Conservation (phyloP, 2,888 invertebrate genomes). For the Plutella xylostella region DNA sequence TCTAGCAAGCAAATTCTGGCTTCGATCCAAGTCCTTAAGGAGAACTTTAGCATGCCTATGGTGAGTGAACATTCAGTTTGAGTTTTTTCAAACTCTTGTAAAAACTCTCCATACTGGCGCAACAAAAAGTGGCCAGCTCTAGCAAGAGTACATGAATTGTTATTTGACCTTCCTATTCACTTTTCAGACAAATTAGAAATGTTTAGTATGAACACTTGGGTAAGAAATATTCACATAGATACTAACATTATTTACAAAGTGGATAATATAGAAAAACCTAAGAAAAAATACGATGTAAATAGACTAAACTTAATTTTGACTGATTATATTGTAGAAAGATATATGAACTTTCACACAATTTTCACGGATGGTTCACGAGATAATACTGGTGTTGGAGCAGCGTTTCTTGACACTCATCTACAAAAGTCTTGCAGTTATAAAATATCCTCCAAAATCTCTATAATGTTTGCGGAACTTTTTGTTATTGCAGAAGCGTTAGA, state of each 20-base stretch:
- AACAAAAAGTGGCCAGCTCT: neutral
- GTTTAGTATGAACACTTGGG: neutral
- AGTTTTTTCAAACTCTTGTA: neutral
- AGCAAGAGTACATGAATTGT: neutral
- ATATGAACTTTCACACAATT: neutral
- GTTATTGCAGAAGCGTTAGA: neutral
- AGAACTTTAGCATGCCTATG: neutral
- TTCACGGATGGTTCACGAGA: slow-evolving; percentile 2
- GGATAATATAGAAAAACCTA: neutral
- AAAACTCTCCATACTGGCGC: neutral
- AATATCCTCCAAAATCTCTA: neutral
- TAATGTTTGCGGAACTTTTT: neutral
- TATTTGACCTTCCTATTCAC: neutral
- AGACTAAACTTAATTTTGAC: neutral
- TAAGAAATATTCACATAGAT: neutral
- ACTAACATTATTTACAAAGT: neutral
- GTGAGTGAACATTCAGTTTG: too few species aligned
- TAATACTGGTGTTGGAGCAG: neutral
- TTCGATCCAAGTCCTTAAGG: neutral
- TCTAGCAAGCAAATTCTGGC: slow-evolving; percentile 3
- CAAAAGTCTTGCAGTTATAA: neutral
- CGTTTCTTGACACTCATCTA: neutral
- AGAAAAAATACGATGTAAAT: neutral
- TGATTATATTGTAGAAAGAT: neutral
- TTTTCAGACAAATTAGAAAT: neutral